These are phyloP conservation scores for Pocillopora grandis DNA, from an alignment of 92 coral and sea anemone species.

Conservation along the genomic window DNA sequence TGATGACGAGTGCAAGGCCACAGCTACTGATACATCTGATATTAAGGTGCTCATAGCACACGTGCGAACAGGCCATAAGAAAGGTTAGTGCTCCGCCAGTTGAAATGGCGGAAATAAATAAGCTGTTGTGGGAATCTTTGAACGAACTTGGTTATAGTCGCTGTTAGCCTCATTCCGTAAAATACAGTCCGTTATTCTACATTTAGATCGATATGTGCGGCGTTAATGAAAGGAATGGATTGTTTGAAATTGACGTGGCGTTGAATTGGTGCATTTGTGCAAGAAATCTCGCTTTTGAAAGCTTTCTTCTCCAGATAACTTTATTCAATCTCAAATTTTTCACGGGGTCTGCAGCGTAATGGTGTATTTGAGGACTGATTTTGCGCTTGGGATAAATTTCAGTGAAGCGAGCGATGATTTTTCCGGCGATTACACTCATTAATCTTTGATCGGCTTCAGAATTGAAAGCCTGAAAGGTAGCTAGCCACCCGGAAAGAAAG, in stretches of 20 bases:
- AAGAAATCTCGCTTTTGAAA: not conserved
- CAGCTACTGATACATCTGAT: constrained; percentile 98
- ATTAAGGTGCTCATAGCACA: constrained; percentile 96
- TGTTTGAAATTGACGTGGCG: constrained; percentile 34
- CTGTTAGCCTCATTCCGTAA: constrained; percentile 24
- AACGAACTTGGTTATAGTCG: constrained; percentile 18
- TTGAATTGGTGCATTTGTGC: not conserved
- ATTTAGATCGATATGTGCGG: not conserved
- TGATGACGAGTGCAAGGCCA: constrained; percentile 96
- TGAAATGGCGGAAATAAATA: not conserved
- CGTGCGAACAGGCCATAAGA: constrained; percentile 89
- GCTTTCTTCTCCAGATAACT: not conserved
- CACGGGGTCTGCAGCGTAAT: not conserved
- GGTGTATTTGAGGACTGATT: constrained; percentile 24
- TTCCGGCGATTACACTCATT: constrained; percentile 46
- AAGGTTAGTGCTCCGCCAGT: constrained; percentile 70
- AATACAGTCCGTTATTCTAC: not conserved
- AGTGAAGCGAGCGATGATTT: constrained; percentile 67
- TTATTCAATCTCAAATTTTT: not conserved
- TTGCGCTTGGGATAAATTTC: constrained; percentile 62
- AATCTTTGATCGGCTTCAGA: constrained; percentile 60
- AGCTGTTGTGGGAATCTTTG: not conserved
- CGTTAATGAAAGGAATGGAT: not conserved
- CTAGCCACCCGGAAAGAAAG: constrained; percentile 40
- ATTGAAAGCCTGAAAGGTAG: constrained; percentile 35